Percentiles rank a stretch among this genome's conserved stretches.
These are phyloP conservation scores for Pristis pectinata DNA, from an alignment of 2,797 vertebrate genomes.

Conservation along the genomic window DNA sequence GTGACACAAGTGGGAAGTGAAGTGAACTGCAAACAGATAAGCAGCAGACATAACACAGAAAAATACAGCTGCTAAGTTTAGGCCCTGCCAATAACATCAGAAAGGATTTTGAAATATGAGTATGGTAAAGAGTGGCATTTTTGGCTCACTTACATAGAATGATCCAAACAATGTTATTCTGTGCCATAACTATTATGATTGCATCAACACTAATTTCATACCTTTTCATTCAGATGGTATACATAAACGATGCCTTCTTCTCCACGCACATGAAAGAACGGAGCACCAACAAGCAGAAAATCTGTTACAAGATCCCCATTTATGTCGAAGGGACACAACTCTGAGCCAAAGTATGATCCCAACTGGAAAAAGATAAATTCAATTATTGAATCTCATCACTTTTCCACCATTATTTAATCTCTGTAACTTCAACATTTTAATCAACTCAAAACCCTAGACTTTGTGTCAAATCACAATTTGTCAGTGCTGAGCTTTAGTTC, in stretches of 20 bases:
- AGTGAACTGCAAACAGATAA: too few relatives aligned
- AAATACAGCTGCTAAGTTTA: too few relatives aligned
- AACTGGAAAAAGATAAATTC: conserved; percentile 52
- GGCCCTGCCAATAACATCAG: too few relatives aligned
- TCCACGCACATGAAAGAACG: conserved; percentile 54
- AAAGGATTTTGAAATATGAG: too few relatives aligned
- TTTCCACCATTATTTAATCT: background rate
- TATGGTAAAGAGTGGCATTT: too few relatives aligned
- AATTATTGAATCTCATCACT: background rate
- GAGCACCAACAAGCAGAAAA: conserved; percentile 62
- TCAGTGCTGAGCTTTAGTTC: background rate
- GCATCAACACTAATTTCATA: conserved; percentile 37
- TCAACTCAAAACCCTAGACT: background rate
- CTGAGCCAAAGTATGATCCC: conserved; percentile 70
- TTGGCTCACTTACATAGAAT: too few relatives aligned
- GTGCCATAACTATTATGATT: too few relatives aligned
- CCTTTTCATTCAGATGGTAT: conserved; percentile 59
- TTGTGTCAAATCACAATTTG: background rate
- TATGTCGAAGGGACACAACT: conserved; percentile 60
- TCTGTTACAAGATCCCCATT: conserved; percentile 53
- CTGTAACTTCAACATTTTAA: conserved; percentile 35
- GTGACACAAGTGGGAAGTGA: too few relatives aligned
- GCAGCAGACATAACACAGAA: too few relatives aligned
- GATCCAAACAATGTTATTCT: too few relatives aligned
- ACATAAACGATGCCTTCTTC: conserved; percentile 67